Conservation (phyloP, 2,797 vertebrate genomes). For the Spheniscus humboldti region DNA sequence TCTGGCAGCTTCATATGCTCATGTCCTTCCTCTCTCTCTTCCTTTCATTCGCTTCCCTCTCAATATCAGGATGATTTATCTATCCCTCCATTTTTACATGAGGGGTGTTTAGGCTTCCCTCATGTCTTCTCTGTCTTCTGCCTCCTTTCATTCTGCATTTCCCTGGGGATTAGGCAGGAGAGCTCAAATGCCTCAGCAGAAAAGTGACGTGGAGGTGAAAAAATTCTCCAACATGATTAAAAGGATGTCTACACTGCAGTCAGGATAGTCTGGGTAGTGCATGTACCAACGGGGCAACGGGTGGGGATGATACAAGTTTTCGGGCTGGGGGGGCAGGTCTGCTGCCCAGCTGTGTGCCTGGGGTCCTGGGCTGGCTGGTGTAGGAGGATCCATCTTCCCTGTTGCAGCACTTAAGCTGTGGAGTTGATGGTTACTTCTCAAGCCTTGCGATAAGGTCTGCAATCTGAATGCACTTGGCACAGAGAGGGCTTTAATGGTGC, state of each 20-base stretch:
- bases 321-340: fast-evolving
- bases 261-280: not conserved
- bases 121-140: not conserved
- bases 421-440: not conserved
- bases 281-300: not conserved
- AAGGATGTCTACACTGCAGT: not conserved
- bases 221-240: not conserved
- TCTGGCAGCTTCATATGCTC: not conserved
- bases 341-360: not conserved
- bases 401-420: not conserved
- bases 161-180: not conserved
- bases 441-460: not conserved
- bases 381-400: not conserved
- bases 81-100: not conserved
- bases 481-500: not conserved
- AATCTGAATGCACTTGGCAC: not conserved
- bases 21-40: not conserved
- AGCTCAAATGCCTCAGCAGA: not conserved
- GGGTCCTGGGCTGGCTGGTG: not conserved
- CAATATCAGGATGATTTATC: not conserved
- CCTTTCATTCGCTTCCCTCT: not conserved
- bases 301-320: not conserved
- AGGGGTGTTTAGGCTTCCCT: not conserved
- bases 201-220: not conserved
- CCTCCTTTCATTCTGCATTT: not conserved